Percentiles rank a stretch among this genome's conserved stretches.
These are phyloP conservation scores for Drosophila sordidula DNA, from an alignment of 2,888 invertebrate genomes.

Conservation along the genomic window DNA sequence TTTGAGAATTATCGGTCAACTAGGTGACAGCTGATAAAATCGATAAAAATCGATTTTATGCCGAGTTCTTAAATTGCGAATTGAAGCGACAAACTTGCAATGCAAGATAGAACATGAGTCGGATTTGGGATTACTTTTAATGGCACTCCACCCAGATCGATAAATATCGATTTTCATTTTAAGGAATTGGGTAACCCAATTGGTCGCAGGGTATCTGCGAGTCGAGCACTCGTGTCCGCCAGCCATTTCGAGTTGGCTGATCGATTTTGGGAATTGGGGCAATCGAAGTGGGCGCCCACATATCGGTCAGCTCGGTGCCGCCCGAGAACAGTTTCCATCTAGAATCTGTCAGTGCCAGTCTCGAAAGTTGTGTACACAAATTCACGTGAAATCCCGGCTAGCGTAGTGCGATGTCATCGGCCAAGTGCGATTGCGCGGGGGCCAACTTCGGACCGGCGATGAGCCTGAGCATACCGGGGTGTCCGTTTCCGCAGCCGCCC, in stretches of 20 bases:
- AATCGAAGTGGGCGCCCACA: constrained; percentile 39
- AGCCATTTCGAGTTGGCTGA: too few relatives aligned
- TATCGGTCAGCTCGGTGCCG: not conserved
- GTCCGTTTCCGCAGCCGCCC: constrained; percentile 7
- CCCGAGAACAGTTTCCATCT: not conserved
- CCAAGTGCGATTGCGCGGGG: constrained; percentile 33
- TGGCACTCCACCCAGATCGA: not conserved
- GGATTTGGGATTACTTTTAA: too few relatives aligned
- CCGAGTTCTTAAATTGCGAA: too few relatives aligned
- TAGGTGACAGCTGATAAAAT: too few relatives aligned
- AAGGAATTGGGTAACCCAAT: too few relatives aligned
- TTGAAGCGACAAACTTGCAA: too few relatives aligned
- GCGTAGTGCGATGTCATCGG: constrained; percentile 27
- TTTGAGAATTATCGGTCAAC: too few relatives aligned
- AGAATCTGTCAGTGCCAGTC: constrained; percentile 18
- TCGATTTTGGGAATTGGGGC: not conserved
- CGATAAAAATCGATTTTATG: too few relatives aligned
- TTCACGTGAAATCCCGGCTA: not conserved
- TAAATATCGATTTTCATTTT: not conserved
- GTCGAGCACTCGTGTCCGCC: too few relatives aligned
- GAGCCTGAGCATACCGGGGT: constrained; percentile 20
- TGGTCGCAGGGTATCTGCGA: too few relatives aligned
- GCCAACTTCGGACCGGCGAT: not conserved
- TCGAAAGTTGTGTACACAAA: constrained; percentile 19
- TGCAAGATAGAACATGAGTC: too few relatives aligned